These are phyloP conservation scores for Pollenia amentaria DNA, from an alignment of 2,888 invertebrate genomes.

Conservation along the genomic window DNA sequence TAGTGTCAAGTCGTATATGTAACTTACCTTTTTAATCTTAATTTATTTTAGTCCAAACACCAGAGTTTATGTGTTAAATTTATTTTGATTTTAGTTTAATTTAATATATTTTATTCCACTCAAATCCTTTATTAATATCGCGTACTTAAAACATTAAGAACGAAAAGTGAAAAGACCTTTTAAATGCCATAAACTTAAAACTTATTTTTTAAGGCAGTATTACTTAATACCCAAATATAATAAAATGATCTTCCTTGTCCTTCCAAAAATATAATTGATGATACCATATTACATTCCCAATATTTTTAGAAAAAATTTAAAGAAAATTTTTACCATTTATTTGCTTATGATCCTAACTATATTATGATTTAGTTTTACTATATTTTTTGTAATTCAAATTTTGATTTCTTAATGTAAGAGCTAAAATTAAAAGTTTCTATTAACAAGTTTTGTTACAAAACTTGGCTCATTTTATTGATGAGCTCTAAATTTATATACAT, in stretches of 20 bases:
- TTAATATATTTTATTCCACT: conserved; percentile 15
- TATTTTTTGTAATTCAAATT: conserved; percentile 40
- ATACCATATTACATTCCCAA: conserved; percentile 65
- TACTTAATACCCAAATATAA: conserved; percentile 75
- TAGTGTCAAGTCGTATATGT: conserved; percentile 21
- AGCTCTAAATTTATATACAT: conserved; percentile 67
- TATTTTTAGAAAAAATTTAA: conserved; percentile 47
- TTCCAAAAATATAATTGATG: conserved; percentile 32
- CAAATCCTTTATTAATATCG: conserved; percentile 16
- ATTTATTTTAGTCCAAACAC: conserved; percentile 52
- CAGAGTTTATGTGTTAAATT: conserved; percentile 13
- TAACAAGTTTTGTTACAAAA: conserved; percentile 69
- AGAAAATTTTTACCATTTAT: conserved; percentile 25
- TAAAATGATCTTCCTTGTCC: conserved; percentile 29
- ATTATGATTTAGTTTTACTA: conserved; percentile 11
- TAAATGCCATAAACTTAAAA: conserved; percentile 54
- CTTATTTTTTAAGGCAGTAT: conserved; percentile 78
- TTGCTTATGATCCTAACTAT: conserved; percentile 23
- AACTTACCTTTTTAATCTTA: conserved; percentile 34
- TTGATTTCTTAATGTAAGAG: conserved; percentile 43
- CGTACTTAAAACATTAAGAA: conserved; percentile 65
- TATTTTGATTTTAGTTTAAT: conserved; percentile 46
- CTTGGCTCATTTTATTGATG: conserved; percentile 72
- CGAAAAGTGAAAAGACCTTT: conserved; percentile 42
- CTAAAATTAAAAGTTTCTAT: conserved; percentile 43